Evolutionary conservation across 2,888 invertebrate species (phyloP), one percentile per base, ranked within the genome.

Genomic region (Drosophila buzzatii): DNA sequence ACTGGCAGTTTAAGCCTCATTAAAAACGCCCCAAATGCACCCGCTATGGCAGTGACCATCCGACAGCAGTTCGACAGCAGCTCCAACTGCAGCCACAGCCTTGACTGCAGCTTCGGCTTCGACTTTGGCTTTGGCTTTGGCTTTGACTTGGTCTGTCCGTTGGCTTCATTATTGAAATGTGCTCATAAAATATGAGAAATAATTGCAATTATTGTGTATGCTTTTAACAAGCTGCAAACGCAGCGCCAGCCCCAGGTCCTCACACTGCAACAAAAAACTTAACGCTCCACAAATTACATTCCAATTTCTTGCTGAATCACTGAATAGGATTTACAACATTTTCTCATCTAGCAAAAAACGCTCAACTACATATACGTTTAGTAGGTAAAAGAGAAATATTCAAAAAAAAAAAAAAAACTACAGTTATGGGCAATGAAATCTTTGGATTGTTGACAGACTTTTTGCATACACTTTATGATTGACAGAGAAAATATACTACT

Each of bases 101-200:
- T 18, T 12, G 27, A 16, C 47, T 56, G 1, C 52, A 14, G 6
- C 35, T 35, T 37, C 37, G 37, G 53, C 41, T 23, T 27, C 3
- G 56, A 33, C 75, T 41, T 39, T 23, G 23, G 23, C 23, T 1
- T 5, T 6, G 33, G 33, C 45, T 49, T n/a, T 45, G 44, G 37
- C 49, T 56, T 12, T 44, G 56, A 37, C 75, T 41, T 39, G 44
- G 31, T 23, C 27, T 18, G 52, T 64, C 72, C 20, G 27, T 64
- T 64, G 12, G 71, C 85, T 84, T 84, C 85, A 85, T 85, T 85
- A 85, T 81, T 81, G 76, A 81, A 81, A 79, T 81, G 79, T 41
- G 70, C 81, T 81, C 73, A 81, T 81, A 81, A 81, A 85, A 85
- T 87, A 85, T 85, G 88, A 85, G 76, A 85, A 87, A 87, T 87